A percentile compares a stretch with the other conserved stretches of the same genome.
Evolutionary conservation across 2,113 vertebrate genomes (phyloP).

Genomic region (Micronycteris hirsuta): DNA sequence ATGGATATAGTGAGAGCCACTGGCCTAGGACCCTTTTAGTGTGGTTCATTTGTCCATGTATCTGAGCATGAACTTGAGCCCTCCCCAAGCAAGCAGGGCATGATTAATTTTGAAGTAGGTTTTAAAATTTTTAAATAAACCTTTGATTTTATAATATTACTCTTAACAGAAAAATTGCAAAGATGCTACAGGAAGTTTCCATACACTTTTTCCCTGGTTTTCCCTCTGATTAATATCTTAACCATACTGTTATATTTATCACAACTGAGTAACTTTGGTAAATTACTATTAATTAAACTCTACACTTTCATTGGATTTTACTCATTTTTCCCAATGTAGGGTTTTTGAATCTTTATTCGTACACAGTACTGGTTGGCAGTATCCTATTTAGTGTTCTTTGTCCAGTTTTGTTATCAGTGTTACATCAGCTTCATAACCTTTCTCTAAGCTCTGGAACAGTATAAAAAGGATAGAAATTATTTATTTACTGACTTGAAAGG

Average conservation of each 20-base stretch:
- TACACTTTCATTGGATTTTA: neutral
- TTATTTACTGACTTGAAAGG: neutral
- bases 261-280: neutral
- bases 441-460: neutral
- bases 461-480: neutral
- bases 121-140: neutral
- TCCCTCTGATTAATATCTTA: neutral
- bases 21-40: neutral
- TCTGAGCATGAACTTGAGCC: neutral
- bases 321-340: neutral
- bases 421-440: neutral
- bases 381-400: neutral
- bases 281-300: neutral
- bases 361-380: neutral
- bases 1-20: neutral
- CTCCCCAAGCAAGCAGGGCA: neutral
- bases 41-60: neutral
- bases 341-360: neutral
- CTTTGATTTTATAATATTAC: conserved; percentile 2
- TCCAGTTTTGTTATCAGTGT: neutral
- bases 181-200: neutral
- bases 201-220: neutral
- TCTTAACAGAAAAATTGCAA: neutral
- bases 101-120: neutral
- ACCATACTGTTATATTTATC: neutral